phyloP scores from a whole-genome alignment of 2,797 vertebrate genomes.

The Lutjanus campechanus region DNA sequence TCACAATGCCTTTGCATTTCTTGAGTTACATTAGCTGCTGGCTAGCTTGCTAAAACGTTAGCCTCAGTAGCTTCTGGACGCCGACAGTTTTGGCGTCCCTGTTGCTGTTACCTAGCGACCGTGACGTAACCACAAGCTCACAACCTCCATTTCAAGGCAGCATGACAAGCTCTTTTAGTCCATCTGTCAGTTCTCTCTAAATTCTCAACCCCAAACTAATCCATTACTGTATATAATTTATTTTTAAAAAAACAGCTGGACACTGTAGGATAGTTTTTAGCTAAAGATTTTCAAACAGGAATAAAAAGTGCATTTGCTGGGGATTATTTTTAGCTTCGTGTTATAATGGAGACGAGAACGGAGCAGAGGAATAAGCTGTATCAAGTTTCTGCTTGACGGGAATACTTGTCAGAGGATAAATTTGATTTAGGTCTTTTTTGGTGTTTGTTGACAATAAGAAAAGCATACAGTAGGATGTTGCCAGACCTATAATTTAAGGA shows the following conservation, averaged over 20 bases:
- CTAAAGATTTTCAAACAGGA: neutral
- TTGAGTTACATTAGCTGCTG: too few relatives aligned
- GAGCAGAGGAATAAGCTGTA: too few relatives aligned
- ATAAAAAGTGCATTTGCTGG: neutral
- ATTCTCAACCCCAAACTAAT: neutral
- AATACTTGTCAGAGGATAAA: neutral
- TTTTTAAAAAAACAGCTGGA: neutral
- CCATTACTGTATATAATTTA: neutral
- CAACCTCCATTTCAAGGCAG: too few relatives aligned
- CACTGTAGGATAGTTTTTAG: neutral
- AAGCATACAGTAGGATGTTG: neutral
- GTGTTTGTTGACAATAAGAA: conserved; percentile 13
- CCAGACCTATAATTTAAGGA: neutral
- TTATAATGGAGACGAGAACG: too few relatives aligned
- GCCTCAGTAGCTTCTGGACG: too few relatives aligned
- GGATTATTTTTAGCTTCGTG: neutral
- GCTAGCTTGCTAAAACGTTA: too few relatives aligned
- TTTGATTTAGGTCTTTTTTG: neutral
- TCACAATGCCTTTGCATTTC: too few relatives aligned
- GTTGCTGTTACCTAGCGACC: too few relatives aligned
- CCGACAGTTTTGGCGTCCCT: too few relatives aligned
- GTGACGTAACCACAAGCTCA: too few relatives aligned
- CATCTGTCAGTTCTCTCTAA: neutral
- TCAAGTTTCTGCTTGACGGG: neutral
- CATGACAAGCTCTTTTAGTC: too few relatives aligned